Conservation (phyloP, 2,797 vertebrate species). For the Pipistrellus kuhlii region DNA sequence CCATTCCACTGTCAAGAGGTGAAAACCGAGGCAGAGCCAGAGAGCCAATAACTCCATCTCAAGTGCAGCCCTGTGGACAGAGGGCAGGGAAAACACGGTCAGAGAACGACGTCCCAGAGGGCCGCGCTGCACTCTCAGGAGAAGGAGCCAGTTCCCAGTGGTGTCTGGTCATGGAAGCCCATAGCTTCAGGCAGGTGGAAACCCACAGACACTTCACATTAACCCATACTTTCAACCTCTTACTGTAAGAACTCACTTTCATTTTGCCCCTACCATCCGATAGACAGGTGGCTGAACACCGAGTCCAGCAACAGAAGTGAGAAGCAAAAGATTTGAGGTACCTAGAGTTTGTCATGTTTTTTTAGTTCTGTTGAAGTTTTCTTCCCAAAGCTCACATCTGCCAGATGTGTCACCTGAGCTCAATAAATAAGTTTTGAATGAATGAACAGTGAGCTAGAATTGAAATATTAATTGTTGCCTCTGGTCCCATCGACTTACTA, state of each 20-base stretch:
- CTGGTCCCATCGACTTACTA: neutral
- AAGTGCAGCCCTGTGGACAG: constrained; percentile 78
- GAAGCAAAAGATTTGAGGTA: constrained; percentile 20
- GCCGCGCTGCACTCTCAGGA: neutral
- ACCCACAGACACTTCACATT: constrained; percentile 54
- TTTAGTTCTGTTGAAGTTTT: constrained; percentile 41
- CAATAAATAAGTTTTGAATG: neutral
- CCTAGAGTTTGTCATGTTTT: neutral
- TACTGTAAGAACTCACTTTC: constrained; percentile 54
- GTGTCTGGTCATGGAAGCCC: neutral
- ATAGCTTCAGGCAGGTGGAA: constrained; percentile 10
- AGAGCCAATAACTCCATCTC: constrained; percentile 87
- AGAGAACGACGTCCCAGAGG: neutral
- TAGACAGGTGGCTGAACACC: neutral
- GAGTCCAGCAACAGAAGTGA: constrained; percentile 12
- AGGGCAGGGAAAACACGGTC: neutral
- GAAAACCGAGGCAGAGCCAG: constrained; percentile 84
- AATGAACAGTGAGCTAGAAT: neutral
- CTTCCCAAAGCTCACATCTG: constrained; percentile 15
- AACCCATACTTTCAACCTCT: constrained; percentile 51
- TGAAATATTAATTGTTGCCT: constrained; percentile 36
- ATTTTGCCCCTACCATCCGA: constrained; percentile 15
- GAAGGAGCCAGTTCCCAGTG: constrained; percentile 8
- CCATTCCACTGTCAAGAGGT: constrained; percentile 83
- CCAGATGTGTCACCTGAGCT: neutral